Evolutionary conservation across 1,140 invertebrate species (phyloP), one percentile per base, ranked within the genome.

Genomic region (Meloidogyne hapla): DNA sequence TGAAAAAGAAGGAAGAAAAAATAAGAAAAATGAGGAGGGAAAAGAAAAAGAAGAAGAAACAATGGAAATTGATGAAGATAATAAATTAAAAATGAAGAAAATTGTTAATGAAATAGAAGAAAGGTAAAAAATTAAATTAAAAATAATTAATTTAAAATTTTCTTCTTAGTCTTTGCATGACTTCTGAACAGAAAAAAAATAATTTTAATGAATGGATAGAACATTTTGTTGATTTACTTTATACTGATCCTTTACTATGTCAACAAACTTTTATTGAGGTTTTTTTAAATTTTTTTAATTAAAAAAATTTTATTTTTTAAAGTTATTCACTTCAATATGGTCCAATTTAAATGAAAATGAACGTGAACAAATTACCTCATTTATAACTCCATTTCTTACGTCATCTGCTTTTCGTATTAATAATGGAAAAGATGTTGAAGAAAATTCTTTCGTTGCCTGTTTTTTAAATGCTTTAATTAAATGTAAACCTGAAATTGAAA

Each of bases 391-490:
- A 23, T 78, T 78, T 42, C 67, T 79, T 33, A 25, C 67, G 9
- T 79, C 76, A 25, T 79, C 65, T 10, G 61, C 61, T n/a, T 70
- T 69, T 64, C 63, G 56, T 28, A 18, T 33, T 40, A 64, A 61
- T 38, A 18, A n/a, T n/a, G n/a, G 1, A n/a, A 8, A 56, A 21
- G n/a, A 56, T 6, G 9, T 6, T 5, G 48, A 56, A 56, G 48
- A 56, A 38, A 40, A 28, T 18, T 77, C 69, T 15, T 78, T 79
- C 21, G 77, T 71, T 48, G 9, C 40, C 40, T 62, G 66, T 25
- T 80, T 78, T 68, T 28, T 78, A 38, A 75, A 78, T 21, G 75
- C 77, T 28, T 80, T 78, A 61, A 64, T 79, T 15, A 68, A 40
- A 25, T 78, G 77, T 38, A 65, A 77, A 21, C 77, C 78, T 1